Conservation (phyloP, 1,140 invertebrate species). For the Cryptotermes secundus region DNA sequence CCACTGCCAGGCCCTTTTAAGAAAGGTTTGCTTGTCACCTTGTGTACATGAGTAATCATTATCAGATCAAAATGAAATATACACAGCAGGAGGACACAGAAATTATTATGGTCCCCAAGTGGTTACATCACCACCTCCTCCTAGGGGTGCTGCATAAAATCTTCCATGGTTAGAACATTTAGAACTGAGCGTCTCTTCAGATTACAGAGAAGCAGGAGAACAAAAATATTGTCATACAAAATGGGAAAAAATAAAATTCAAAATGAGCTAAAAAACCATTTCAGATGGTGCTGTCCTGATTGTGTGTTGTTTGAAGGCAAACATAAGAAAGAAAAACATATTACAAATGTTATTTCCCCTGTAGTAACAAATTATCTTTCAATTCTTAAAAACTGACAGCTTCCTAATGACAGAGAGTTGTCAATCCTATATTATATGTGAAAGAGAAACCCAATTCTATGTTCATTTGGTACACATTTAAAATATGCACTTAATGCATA, state of each 20-base stretch:
- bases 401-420: not conserved
- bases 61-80: not conserved
- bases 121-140: not conserved
- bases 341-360: not conserved
- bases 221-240: not conserved
- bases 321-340: no score
- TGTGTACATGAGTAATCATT: no score
- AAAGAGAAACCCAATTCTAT: conserved; percentile 16
- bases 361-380: not conserved
- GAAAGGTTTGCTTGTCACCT: no score
- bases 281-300: no score
- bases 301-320: no score
- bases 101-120: no score
- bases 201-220: no score
- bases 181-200: not conserved
- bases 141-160: not conserved
- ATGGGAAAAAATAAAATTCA: not conserved
- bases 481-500: not conserved
- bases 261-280: not conserved
- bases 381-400: not conserved
- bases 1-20: no score
- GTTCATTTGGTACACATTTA: not conserved
- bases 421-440: not conserved
- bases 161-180: not conserved
- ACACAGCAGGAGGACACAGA: not conserved